Evolutionary conservation across 2,113 vertebrate genomes (phyloP), one percentile per base, ranked within the genome.

Genomic region (Ranitomeya variabilis): DNA sequence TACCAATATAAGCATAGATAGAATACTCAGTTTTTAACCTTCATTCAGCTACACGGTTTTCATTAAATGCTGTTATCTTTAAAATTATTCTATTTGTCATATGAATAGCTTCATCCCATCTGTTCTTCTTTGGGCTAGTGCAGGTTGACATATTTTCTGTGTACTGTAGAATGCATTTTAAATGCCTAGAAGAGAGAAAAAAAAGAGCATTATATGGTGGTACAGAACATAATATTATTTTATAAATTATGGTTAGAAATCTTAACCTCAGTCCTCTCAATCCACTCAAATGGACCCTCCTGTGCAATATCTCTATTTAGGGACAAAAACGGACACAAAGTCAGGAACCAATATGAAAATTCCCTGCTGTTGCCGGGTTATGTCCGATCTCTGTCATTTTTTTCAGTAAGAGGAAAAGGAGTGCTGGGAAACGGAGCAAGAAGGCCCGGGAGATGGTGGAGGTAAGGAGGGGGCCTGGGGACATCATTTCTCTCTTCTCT

Each of bases 71-170:
- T 87, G 66, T 91, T 23, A 96, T 93, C 83, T 91, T 94, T 77
- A 87, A n/a, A 77, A 96, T 85, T 9, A 87, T 76, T 57, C 51
- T 83, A 0, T 88, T 91, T 0, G 93, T 93, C n/a, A 95, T 91
- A 10, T 21, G 18, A 45, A 91, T 0, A 0, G 91, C 16, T 92
- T 94, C 94, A 14, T 90, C 89, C 95, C 95, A 96, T 54, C 93
- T 95, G 91, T 96, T 96, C 80, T 91, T 95, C n/a, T 92, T 90
- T 0, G 16, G 87, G 62, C 91, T 94, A 52, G 94, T 96, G 71
- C 91, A 94, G 0, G 90, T 91, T 37, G 84, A 93, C 82, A 96
- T 89, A 57, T 96, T 96, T 92, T 96, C 95, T 1, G 91, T 71
- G 80, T 93, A 95, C 55, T 94, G 94, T 87, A 96, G 89, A 64